phyloP scores from a whole-genome alignment of 2,113 vertebrate genomes.

The Actenoides hombroni region DNA sequence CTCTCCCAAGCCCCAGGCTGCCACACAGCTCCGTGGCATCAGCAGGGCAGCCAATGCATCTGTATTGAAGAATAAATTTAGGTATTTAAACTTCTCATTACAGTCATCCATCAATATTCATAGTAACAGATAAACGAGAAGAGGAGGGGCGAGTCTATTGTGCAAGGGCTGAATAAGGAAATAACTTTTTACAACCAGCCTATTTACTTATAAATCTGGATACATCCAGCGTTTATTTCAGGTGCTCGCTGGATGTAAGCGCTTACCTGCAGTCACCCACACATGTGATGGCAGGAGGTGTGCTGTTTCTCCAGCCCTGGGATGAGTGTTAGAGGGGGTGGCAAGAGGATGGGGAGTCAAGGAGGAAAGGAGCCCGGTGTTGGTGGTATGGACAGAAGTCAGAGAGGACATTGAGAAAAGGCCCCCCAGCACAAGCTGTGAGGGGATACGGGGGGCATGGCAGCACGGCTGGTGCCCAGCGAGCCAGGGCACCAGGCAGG shows the following conservation, averaged over 20 bases:
- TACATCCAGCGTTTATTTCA: background rate
- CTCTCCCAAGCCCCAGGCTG: background rate
- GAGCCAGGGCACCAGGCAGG: background rate
- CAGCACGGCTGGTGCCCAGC: background rate
- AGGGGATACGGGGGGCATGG: accelerated
- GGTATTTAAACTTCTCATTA: conserved; percentile 46
- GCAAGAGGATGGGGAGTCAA: background rate
- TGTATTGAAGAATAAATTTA: background rate
- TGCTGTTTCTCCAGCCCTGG: background rate
- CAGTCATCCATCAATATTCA: conserved; percentile 53
- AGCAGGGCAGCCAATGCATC: background rate
- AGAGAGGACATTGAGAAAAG: background rate
- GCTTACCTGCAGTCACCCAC: accelerated
- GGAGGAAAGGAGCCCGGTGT: background rate
- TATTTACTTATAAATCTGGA: conserved; percentile 43
- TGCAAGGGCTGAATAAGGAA: conserved; percentile 26
- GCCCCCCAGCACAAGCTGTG: background rate
- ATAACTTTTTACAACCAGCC: conserved; percentile 38
- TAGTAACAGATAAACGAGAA: conserved; percentile 29
- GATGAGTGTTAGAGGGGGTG: accelerated
- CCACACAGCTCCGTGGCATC: background rate
- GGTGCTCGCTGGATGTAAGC: background rate
- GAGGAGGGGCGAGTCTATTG: conserved; percentile 27
- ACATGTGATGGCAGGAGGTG: background rate
- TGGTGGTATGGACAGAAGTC: background rate